phyloP scores from a whole-genome alignment of 2,797 vertebrate genomes.

The Paedocypris micromegethes region DNA sequence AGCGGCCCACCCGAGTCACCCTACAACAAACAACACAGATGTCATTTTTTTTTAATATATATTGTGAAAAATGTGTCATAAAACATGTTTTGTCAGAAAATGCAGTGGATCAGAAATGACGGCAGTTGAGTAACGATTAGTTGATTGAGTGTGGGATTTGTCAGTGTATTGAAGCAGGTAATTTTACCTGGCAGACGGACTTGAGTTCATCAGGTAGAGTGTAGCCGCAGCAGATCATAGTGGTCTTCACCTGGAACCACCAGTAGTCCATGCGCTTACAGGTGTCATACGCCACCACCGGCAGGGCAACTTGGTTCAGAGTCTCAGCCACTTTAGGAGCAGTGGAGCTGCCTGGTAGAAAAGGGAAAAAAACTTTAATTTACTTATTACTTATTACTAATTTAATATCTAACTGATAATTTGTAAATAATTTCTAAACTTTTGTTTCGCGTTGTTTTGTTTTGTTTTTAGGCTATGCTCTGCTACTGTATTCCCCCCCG shows the following conservation, averaged over 20 bases:
- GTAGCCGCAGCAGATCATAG: conserved; percentile 76
- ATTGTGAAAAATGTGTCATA: too few species aligned
- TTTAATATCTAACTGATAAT: too few species aligned
- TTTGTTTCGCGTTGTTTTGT: too few species aligned
- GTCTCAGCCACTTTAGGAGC: conserved; percentile 63
- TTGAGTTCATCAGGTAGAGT: conserved; percentile 70
- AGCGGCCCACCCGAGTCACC: conserved; percentile 74
- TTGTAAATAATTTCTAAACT: too few species aligned
- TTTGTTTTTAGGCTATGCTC: too few species aligned
- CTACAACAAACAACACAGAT: conserved; percentile 45
- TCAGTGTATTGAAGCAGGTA: too few species aligned
- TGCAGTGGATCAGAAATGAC: too few species aligned
- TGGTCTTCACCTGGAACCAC: conserved; percentile 76
- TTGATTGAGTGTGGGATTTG: too few species aligned
- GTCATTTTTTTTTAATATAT: not conserved
- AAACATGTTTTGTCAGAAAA: too few species aligned
- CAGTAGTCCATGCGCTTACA: conserved; percentile 73
- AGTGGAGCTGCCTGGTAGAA: conserved; percentile 59
- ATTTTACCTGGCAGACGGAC: conserved; percentile 71
- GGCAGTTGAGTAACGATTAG: too few species aligned
- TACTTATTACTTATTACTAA: not conserved
- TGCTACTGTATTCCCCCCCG: too few species aligned
- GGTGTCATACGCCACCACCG: conserved; percentile 66
- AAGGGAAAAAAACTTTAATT: not conserved
- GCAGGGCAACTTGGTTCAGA: conserved; percentile 72